Evolutionary conservation across 2,888 invertebrate species (phyloP).

Genomic region (Platycnemis pennipes): DNA sequence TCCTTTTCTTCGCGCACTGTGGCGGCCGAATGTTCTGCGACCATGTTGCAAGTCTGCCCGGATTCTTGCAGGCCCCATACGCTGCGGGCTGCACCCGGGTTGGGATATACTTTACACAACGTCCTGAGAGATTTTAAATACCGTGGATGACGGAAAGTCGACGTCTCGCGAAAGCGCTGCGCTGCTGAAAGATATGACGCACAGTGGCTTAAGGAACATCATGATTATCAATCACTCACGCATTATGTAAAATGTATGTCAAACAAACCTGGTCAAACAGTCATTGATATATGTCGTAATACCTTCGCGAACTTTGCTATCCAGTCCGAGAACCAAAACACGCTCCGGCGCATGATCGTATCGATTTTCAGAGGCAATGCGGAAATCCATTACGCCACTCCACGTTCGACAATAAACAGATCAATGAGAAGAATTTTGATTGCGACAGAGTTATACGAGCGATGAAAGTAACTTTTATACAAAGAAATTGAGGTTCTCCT

Average conservation of each 20-base stretch:
- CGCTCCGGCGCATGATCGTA: conserved; percentile 48
- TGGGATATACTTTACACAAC: conserved; percentile 86
- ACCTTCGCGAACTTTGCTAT: neutral
- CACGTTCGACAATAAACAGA: neutral
- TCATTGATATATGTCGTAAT: neutral
- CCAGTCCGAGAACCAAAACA: neutral
- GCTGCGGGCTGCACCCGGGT: conserved; percentile 94
- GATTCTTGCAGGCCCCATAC: conserved; percentile 89
- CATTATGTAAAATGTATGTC: neutral
- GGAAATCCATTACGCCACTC: neutral
- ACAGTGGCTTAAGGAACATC: neutral
- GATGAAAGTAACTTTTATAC: neutral
- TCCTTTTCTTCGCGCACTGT: conserved; percentile 77
- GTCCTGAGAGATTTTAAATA: conserved; percentile 75
- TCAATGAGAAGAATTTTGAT: neutral
- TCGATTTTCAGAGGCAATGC: conserved; percentile 44
- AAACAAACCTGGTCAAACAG: neutral
- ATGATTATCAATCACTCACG: neutral
- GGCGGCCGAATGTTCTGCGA: conserved; percentile 82
- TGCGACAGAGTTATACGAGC: neutral
- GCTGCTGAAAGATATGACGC: neutral
- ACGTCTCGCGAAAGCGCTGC: neutral
- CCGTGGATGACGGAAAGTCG: neutral
- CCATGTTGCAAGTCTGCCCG: conserved; percentile 88
- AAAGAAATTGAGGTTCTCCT: too few species aligned